Percentiles rank a stretch among this genome's conserved stretches.
Evolutionary conservation across 1,140 invertebrate genomes (phyloP).

Genomic region (Drosophila murphyi): DNA sequence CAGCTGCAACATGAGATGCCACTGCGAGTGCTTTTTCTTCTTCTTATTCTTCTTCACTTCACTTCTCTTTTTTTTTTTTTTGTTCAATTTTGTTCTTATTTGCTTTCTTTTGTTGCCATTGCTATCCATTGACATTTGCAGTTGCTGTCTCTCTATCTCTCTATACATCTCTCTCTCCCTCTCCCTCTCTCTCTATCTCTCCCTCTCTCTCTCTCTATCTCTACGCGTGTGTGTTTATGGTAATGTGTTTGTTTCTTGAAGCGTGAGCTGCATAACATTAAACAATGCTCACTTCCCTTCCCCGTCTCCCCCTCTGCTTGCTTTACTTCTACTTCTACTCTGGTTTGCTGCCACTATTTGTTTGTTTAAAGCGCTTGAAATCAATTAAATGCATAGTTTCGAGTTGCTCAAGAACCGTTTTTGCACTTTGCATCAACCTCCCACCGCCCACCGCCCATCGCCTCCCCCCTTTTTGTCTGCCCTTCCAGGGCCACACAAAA

Average conservation of each 20-base stretch:
- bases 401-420: constrained; percentile 54
- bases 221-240: constrained; percentile 31
- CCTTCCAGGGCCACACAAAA: constrained; percentile 17
- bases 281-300: neutral
- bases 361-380: constrained; percentile 73
- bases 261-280: constrained; percentile 35
- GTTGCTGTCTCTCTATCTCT: neutral
- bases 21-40: constrained; percentile 11
- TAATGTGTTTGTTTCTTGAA: constrained; percentile 59
- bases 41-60: neutral
- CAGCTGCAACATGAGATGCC: constrained; percentile 18
- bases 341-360: constrained; percentile 17
- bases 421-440: constrained; percentile 32
- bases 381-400: constrained; percentile 82
- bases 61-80: neutral
- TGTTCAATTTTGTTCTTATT: constrained; percentile 13
- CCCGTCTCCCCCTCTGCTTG: neutral
- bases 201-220: neutral
- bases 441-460: neutral
- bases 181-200: neutral
- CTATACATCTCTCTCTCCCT: neutral
- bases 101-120: constrained; percentile 15
- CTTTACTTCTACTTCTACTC: neutral
- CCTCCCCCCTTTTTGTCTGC: neutral
- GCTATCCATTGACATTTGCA: constrained; percentile 20